Conservation (phyloP, 2,797 vertebrate genomes). For the Bradypodion pumilum region DNA sequence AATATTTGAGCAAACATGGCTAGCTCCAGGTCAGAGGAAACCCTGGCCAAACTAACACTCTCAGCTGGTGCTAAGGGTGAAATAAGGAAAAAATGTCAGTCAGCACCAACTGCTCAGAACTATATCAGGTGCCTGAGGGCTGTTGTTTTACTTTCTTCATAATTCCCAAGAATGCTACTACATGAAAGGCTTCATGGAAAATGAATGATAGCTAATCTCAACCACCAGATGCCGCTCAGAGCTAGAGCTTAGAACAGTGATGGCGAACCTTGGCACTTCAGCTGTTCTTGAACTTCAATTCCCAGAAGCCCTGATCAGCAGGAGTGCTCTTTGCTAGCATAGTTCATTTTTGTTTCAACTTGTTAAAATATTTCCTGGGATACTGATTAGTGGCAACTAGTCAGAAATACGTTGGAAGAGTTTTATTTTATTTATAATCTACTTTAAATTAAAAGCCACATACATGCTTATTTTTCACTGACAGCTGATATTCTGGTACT, state of each 20-base stretch:
- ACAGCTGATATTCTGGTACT: neutral
- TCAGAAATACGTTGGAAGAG: too few relatives aligned
- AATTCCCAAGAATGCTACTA: neutral
- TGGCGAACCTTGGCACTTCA: too few relatives aligned
- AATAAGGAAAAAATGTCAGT: neutral
- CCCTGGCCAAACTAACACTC: neutral
- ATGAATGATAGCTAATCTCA: neutral
- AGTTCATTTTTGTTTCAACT: too few relatives aligned
- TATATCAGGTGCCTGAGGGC: neutral
- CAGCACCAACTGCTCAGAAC: neutral
- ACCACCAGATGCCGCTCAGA: neutral
- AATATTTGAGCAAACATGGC: neutral
- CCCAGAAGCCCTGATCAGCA: too few relatives aligned
- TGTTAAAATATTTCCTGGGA: too few relatives aligned
- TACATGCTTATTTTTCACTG: neutral
- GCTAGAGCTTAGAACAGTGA: neutral
- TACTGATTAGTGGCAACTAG: too few relatives aligned
- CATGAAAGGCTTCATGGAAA: neutral
- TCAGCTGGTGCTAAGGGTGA: neutral
- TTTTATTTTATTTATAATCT: neutral
- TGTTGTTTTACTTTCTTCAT: neutral
- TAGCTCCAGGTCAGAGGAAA: neutral
- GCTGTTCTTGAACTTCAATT: too few relatives aligned
- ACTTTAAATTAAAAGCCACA: neutral
- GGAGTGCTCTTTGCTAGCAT: too few relatives aligned